phyloP scores from a whole-genome alignment of 2,797 vertebrate genomes.

The Enteromius paludinosus region DNA sequence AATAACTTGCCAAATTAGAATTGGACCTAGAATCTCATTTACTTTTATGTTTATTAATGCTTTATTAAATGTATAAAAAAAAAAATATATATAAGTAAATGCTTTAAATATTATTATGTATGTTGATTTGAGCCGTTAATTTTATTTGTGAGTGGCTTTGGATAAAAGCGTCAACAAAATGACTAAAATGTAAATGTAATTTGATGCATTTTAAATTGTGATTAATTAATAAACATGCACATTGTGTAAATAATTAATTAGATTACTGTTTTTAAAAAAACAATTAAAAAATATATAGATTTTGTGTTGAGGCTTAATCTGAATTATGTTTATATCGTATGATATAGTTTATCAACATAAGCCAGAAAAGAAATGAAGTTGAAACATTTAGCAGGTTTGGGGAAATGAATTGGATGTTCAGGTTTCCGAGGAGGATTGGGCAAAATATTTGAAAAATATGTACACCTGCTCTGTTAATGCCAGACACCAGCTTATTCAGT shows the following conservation, averaged over 20 bases:
- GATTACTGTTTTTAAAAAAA: background rate
- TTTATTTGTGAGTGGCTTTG: background rate
- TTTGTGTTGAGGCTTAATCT: background rate
- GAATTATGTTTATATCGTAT: background rate
- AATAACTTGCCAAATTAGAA: background rate
- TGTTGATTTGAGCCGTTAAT: background rate
- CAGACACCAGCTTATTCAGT: background rate
- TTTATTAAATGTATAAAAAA: too few species aligned
- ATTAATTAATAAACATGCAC: background rate
- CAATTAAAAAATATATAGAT: too few species aligned
- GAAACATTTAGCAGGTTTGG: background rate
- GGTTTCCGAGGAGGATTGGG: background rate
- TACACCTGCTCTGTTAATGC: background rate
- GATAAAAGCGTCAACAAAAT: too few species aligned
- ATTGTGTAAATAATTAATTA: background rate
- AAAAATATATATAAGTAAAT: too few species aligned
- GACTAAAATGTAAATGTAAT: too few species aligned
- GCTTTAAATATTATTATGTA: background rate
- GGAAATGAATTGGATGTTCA: background rate
- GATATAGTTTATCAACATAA: background rate
- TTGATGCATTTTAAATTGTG: too few species aligned
- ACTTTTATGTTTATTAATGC: too few species aligned
- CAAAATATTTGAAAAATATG: background rate
- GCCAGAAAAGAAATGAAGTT: background rate
- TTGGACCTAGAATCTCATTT: too few species aligned